phyloP scores from a whole-genome alignment of 2,888 invertebrate genomes.

The Aspidiotus rigidus region DNA sequence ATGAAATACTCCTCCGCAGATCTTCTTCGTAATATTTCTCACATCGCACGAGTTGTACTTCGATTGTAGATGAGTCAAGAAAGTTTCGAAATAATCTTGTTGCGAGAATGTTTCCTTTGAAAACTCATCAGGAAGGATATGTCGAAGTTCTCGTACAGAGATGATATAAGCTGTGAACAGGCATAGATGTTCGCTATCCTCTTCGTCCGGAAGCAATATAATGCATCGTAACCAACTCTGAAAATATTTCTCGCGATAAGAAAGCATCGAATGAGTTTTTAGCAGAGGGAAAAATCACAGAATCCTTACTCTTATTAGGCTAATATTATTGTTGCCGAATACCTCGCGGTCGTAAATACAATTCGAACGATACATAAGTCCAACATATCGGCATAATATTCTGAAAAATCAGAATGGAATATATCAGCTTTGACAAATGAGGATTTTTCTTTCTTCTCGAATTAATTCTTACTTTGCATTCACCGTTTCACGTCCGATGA shows the following conservation, averaged over 20 bases:
- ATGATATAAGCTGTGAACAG: slow-evolving; percentile 34
- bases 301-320: not conserved
- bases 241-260: not conserved
- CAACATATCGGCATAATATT: slow-evolving; percentile 34
- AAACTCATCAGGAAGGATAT: slow-evolving; percentile 6
- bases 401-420: slow-evolving; percentile 20
- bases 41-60: slow-evolving; percentile 17
- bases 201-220: slow-evolving; percentile 30
- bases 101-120: slow-evolving; percentile 5
- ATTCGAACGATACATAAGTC: slow-evolving; percentile 12
- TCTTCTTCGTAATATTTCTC: too few species aligned
- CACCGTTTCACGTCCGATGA: slow-evolving; percentile 32
- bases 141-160: slow-evolving; percentile 23
- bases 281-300: not conserved
- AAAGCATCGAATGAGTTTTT: not conserved
- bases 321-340: slow-evolving; percentile 16
- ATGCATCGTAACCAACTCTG: slow-evolving; percentile 38
- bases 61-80: slow-evolving; percentile 9
- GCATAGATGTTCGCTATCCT: slow-evolving; percentile 35
- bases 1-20: not conserved
- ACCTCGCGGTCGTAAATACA: slow-evolving; percentile 11
- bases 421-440: too few species aligned
- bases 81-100: slow-evolving; percentile 20
- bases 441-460: too few species aligned
- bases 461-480: slow-evolving; percentile 23